These are phyloP conservation scores for Cottoperca gobio DNA, from an alignment of 2,797 vertebrate species.

Conservation along the genomic window DNA sequence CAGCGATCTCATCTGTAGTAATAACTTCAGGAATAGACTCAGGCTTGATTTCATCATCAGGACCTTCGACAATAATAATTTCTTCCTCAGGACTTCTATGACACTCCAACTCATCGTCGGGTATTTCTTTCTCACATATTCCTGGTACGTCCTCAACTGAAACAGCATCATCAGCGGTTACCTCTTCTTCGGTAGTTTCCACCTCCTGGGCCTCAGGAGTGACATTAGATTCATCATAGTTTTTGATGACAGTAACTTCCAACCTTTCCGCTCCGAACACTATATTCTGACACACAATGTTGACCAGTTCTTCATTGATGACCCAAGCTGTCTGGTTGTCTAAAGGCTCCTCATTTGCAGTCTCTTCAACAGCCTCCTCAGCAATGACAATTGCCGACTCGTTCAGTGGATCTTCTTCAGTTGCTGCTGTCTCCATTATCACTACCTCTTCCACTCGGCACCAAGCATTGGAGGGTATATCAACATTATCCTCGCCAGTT, in stretches of 20 bases:
- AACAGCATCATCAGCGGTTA: too few relatives aligned
- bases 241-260: neutral
- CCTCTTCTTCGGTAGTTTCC: neutral
- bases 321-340: neutral
- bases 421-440: neutral
- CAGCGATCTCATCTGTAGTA: neutral
- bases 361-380: constrained; percentile 30
- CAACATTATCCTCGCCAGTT: constrained; percentile 5
- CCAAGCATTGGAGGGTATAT: neutral
- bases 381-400: neutral
- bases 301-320: constrained; percentile 7
- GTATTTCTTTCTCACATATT: neutral
- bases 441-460: neutral
- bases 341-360: neutral
- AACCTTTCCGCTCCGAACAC: constrained; percentile 7
- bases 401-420: neutral
- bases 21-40: constrained; percentile 5
- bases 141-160: neutral
- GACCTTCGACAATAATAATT: neutral
- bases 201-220: neutral
- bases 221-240: neutral
- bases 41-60: neutral
- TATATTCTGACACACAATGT: neutral
- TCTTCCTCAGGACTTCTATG: neutral
- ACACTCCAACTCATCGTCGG: neutral